phyloP scores from a whole-genome alignment of 2,113 vertebrate species.

The Dermatemys mawii region DNA sequence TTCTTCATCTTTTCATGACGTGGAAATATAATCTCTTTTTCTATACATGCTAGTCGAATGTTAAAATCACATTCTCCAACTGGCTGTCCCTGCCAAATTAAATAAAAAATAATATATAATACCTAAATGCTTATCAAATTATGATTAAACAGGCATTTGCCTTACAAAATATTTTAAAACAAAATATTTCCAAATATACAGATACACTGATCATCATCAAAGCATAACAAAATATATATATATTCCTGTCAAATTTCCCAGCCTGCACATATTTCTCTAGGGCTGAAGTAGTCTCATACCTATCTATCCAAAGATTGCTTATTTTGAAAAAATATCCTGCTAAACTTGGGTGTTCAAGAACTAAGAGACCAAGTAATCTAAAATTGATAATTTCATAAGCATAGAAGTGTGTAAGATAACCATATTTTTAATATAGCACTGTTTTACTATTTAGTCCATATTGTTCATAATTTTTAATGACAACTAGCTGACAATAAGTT shows the following conservation, averaged over 20 bases:
- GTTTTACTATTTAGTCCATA: not conserved
- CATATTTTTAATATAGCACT: not conserved
- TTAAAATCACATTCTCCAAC: conserved; percentile 98
- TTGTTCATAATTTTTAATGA: not conserved
- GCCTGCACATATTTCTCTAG: not conserved
- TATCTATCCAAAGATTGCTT: not conserved
- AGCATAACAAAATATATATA: not conserved
- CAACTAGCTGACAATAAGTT: not conserved
- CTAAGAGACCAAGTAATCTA: not conserved
- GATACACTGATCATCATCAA: not conserved
- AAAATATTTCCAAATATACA: not conserved
- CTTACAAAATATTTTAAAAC: not conserved
- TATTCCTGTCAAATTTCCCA: not conserved
- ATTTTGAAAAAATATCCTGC: not conserved
- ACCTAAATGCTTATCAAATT: conserved; percentile 15
- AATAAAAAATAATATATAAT: conserved; percentile 53
- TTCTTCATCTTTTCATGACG: conserved; percentile 95
- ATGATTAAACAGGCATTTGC: not conserved
- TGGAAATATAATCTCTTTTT: conserved; percentile 96
- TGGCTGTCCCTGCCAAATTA: conserved; percentile 88
- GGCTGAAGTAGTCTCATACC: not conserved
- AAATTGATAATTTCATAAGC: not conserved
- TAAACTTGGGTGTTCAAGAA: not conserved
- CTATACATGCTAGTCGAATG: conserved; percentile 92
- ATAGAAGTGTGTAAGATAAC: not conserved